Percentiles rank a stretch among this genome's conserved stretches.
Conservation (phyloP, 2,797 vertebrate species). For the Merluccius polli region DNA sequence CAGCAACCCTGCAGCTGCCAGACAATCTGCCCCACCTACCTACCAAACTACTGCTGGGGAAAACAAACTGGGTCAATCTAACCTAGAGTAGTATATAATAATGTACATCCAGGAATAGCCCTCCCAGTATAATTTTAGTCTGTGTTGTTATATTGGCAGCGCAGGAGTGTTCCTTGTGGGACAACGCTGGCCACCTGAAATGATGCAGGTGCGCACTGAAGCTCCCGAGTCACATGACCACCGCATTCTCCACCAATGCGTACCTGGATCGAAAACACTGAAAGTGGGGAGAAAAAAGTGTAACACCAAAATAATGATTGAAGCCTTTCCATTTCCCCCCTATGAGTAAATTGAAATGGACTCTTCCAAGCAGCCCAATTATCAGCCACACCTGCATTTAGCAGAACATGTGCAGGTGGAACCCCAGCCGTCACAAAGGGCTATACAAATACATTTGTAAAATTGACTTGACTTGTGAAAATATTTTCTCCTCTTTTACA, state of each 20-base stretch:
- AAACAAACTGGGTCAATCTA: not conserved
- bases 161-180: not conserved
- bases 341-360: no score
- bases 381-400: no score
- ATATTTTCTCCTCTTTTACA: not conserved
- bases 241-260: not conserved
- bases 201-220: not conserved
- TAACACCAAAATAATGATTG: not conserved
- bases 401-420: no score
- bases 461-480: not conserved
- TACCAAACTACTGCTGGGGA: not conserved
- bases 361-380: no score
- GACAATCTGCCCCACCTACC: not conserved
- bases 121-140: not conserved
- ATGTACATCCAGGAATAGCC: not conserved
- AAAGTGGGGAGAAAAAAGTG: not conserved
- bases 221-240: not conserved
- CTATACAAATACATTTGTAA: not conserved
- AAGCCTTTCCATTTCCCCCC: no score
- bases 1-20: not conserved
- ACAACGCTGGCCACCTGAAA: not conserved
- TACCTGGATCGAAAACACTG: not conserved
- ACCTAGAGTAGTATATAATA: not conserved
- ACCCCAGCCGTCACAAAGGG: no score
- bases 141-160: not conserved